Conservation (phyloP, 2,797 vertebrate species). For the Halcyon badia region DNA sequence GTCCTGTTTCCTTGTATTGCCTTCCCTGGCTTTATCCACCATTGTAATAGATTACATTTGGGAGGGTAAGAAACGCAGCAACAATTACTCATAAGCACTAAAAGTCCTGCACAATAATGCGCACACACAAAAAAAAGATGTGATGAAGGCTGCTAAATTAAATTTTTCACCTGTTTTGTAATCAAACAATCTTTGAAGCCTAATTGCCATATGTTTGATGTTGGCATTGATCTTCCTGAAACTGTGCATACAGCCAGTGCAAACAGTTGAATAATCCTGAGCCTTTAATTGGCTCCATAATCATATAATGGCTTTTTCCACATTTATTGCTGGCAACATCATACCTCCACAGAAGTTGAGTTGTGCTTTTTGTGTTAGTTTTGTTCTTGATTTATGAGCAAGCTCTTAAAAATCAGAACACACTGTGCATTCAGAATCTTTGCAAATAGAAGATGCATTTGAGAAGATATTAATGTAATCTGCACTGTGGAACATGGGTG, state of each 20-base stretch:
- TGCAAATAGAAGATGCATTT: background rate
- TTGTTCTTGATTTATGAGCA: conserved; percentile 16
- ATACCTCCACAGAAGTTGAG: background rate
- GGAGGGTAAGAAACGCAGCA: background rate
- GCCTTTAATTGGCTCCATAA: background rate
- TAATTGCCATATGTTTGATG: background rate
- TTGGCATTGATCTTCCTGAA: background rate
- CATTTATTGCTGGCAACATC: conserved; percentile 9
- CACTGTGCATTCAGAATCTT: background rate
- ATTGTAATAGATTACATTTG: background rate
- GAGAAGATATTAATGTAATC: background rate
- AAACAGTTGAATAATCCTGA: background rate
- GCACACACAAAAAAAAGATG: background rate
- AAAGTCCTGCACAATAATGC: background rate
- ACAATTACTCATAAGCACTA: background rate
- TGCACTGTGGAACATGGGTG: background rate
- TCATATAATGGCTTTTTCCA: conserved; percentile 40
- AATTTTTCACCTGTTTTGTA: background rate
- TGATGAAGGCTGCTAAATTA: background rate
- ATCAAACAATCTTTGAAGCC: conserved; percentile 12
- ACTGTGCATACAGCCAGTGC: background rate
- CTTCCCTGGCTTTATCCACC: background rate
- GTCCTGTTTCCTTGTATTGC: background rate
- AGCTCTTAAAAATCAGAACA: background rate
- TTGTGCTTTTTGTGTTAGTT: conserved; percentile 21